Conservation (phyloP, 2,113 vertebrate genomes). For the Sinocyclocheilus anshuiensis region DNA sequence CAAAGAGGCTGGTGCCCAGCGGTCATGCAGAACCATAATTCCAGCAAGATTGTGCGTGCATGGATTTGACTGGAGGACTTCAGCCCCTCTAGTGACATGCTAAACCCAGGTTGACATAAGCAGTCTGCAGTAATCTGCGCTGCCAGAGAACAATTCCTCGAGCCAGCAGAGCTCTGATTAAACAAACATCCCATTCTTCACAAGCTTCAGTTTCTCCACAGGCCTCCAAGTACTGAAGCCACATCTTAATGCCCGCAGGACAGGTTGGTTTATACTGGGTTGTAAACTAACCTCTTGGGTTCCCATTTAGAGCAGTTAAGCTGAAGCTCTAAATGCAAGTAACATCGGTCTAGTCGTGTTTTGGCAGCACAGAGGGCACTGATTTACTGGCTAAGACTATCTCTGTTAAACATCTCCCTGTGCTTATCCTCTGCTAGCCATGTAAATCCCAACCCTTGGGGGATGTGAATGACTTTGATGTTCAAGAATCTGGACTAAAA, state of each 20-base stretch:
- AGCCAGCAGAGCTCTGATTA: constrained; percentile 31
- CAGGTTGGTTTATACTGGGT: constrained; percentile 41
- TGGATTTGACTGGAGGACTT: neutral
- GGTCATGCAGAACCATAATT: neutral
- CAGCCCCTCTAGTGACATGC: neutral
- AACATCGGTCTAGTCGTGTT: constrained; percentile 11
- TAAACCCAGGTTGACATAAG: constrained; percentile 21
- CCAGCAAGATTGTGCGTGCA: neutral
- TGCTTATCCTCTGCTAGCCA: constrained; percentile 1
- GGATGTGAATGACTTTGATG: neutral
- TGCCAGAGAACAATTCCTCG: constrained; percentile 4
- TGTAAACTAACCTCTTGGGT: constrained; percentile 47
- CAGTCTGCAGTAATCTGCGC: constrained; percentile 5
- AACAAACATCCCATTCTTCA: constrained; percentile 33
- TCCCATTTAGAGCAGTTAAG: constrained; percentile 35
- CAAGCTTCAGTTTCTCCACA: neutral
- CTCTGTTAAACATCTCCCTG: constrained; percentile 36
- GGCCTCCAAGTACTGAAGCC: no score
- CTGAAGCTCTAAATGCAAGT: constrained; percentile 12
- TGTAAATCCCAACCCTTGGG: neutral
- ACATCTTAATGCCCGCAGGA: constrained; percentile 9
- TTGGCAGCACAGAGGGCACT: constrained; percentile 34
- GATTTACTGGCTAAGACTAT: constrained; percentile 38
- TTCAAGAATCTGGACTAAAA: neutral
- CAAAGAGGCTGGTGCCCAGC: neutral